Evolutionary conservation across 53 echinoderm and acorn worm genomes (phyloP).

Genomic region (Echinarachnius parma): DNA sequence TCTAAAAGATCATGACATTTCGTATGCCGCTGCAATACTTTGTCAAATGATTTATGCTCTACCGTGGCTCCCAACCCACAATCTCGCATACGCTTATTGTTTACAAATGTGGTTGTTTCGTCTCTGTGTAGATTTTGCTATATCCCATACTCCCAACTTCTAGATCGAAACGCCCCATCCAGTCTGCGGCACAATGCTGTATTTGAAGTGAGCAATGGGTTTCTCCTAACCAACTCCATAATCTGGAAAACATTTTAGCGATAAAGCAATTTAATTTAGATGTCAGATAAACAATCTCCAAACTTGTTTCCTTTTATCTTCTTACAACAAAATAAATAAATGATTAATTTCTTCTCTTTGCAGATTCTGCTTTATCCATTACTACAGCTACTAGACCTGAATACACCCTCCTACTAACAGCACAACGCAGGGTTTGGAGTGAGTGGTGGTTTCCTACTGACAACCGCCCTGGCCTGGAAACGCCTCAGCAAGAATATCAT

Average conservation of each 20-base stretch:
- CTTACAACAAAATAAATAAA: no score
- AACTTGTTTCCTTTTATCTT: no score
- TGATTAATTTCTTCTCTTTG: not conserved
- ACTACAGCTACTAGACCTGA: constrained; percentile 40
- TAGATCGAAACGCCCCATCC: constrained; percentile 44
- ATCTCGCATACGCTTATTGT: not conserved
- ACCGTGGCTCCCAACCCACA: no score
- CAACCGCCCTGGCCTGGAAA: not conserved
- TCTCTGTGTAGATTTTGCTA: constrained; percentile 44
- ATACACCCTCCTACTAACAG: constrained; percentile 46
- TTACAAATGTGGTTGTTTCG: not conserved
- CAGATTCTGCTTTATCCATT: constrained; percentile 54
- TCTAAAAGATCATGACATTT: no score
- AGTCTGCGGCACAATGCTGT: constrained; percentile 24
- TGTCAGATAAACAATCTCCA: no score
- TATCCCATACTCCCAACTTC: constrained; percentile 48
- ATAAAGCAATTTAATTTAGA: no score
- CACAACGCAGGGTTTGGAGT: constrained; percentile 23
- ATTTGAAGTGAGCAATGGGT: constrained; percentile 15
- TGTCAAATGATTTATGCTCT: no score
- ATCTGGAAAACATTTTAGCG: no score
- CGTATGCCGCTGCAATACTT: no score
- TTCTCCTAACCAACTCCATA: not conserved
- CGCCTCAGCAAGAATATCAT: no score
- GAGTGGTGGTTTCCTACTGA: constrained; percentile 8